A percentile compares a stretch with the other conserved stretches of the same genome.
phyloP scores from a whole-genome alignment of 2,113 vertebrate genomes.

The Plestiodon gilberti region DNA sequence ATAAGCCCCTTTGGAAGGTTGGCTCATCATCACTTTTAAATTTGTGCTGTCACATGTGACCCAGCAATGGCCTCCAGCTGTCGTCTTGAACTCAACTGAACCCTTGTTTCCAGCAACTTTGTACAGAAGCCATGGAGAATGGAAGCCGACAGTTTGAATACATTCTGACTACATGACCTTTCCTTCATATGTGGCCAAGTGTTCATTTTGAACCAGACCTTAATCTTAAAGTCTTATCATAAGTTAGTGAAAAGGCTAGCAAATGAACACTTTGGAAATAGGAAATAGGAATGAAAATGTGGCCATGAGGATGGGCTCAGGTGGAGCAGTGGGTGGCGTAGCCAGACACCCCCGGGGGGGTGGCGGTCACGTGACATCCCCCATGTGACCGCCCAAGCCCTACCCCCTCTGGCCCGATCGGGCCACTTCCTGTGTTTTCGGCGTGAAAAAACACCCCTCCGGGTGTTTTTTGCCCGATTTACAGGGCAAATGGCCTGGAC shows the following conservation, averaged over 20 bases:
- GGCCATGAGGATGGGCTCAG: neutral
- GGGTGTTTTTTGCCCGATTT: too few relatives aligned
- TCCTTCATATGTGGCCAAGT: conserved; percentile 53
- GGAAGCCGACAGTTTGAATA: conserved; percentile 51
- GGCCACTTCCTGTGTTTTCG: too few relatives aligned
- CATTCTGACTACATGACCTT: conserved; percentile 34
- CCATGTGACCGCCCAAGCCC: too few relatives aligned
- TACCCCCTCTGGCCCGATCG: neutral
- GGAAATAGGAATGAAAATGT: neutral
- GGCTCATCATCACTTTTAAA: conserved; percentile 53
- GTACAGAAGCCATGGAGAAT: conserved; percentile 47
- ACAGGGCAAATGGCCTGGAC: too few relatives aligned
- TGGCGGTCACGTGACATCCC: too few relatives aligned
- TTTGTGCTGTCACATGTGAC: conserved; percentile 16
- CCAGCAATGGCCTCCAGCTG: conserved; percentile 52
- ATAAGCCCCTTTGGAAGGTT: conserved; percentile 59
- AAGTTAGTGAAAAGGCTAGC: neutral
- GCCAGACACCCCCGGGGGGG: neutral
- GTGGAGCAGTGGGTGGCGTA: too few relatives aligned
- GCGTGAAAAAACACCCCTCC: too few relatives aligned
- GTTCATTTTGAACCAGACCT: conserved; percentile 43
- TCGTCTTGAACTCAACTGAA: conserved; percentile 60
- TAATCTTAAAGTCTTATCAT: conserved; percentile 7
- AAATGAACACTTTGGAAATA: neutral
- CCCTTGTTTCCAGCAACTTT: conserved; percentile 61